These are phyloP conservation scores for Lysandra coridon DNA, from an alignment of 2,888 invertebrate species.

Conservation along the genomic window DNA sequence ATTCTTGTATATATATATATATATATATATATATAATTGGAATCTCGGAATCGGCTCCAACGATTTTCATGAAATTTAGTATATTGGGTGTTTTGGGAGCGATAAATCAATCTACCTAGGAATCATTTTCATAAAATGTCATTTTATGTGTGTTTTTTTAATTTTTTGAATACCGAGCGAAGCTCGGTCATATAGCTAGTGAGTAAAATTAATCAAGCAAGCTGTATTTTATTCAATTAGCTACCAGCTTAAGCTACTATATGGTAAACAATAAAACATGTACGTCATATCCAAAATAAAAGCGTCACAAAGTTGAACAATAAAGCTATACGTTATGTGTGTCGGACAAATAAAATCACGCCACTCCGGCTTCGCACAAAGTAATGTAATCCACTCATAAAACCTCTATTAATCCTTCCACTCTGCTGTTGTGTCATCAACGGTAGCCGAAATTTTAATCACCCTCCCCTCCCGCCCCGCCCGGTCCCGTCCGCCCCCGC, in stretches of 20 bases:
- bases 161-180: too few relatives aligned
- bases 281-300: neutral
- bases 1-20: too few relatives aligned
- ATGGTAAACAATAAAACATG: neutral
- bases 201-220: too few relatives aligned
- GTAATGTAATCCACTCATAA: conserved; percentile 77
- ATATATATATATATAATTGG: too few relatives aligned
- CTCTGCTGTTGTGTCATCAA: conserved; percentile 75
- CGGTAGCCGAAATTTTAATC: conserved; percentile 79
- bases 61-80: too few relatives aligned
- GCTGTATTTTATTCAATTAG: neutral
- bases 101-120: too few relatives aligned
- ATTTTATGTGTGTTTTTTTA: too few relatives aligned
- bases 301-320: conserved; percentile 22
- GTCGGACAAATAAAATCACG: conserved; percentile 58
- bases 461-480: conserved; percentile 51
- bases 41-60: too few relatives aligned
- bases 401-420: conserved; percentile 74
- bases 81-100: too few relatives aligned
- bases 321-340: conserved; percentile 38
- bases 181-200: too few relatives aligned
- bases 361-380: conserved; percentile 54
- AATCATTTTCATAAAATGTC: too few relatives aligned
- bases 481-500: conserved; percentile 48
- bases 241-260: neutral